Percentiles rank a stretch among this genome's conserved stretches.
phyloP scores from a whole-genome alignment of 2,113 vertebrate genomes.

The Galemys pyrenaicus region DNA sequence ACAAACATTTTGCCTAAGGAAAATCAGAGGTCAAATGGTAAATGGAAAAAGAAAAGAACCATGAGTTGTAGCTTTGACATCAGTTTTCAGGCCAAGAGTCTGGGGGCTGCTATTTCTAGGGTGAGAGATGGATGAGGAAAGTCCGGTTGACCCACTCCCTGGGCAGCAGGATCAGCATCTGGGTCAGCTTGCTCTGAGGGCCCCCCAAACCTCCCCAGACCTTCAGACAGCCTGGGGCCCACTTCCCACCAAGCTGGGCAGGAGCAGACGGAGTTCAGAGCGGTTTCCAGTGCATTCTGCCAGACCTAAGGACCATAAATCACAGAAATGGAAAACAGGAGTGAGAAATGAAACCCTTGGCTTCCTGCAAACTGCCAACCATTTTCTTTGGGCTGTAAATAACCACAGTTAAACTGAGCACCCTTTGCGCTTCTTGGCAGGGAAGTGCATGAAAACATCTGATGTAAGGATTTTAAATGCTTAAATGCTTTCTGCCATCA shows the following conservation, averaged over 20 bases:
- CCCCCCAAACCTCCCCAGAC: no score
- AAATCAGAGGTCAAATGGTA: constrained; percentile 25
- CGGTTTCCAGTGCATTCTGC: constrained; percentile 25
- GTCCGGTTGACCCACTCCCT: background rate
- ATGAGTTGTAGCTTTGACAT: background rate
- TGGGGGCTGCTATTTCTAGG: background rate
- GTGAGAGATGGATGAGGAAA: background rate
- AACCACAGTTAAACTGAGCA: constrained; percentile 74
- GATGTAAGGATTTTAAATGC: constrained; percentile 64
- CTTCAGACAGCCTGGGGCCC: background rate
- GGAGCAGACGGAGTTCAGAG: constrained; percentile 28
- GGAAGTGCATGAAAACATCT: constrained; percentile 61
- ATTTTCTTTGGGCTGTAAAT: constrained; percentile 73
- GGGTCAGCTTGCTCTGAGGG: background rate
- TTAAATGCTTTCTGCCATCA: constrained; percentile 49
- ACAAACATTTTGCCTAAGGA: background rate
- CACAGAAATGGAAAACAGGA: constrained; percentile 74
- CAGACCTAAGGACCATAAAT: constrained; percentile 67
- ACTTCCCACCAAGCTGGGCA: background rate
- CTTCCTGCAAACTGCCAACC: constrained; percentile 61
- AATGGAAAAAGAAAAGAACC: background rate
- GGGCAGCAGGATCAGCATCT: background rate
- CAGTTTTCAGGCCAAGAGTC: background rate
- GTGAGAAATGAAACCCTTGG: constrained; percentile 74
- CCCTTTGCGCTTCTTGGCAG: constrained; percentile 55